Conservation (phyloP, 2,888 invertebrate species). For the Nephrotoma guestfalica region DNA sequence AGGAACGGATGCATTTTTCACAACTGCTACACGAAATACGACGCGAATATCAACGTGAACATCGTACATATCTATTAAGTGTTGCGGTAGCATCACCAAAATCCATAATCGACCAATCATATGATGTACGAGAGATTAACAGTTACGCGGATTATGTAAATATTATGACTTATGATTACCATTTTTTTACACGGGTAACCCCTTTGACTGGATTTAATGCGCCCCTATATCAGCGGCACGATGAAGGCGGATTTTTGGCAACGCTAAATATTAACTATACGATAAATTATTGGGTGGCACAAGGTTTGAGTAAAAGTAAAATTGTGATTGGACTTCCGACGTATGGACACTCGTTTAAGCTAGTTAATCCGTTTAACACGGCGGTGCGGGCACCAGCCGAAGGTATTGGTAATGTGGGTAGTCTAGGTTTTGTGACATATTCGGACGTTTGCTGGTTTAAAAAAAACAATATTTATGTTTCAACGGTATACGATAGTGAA, state of each 20-base stretch:
- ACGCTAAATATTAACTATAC: constrained; percentile 73
- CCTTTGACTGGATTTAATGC: constrained; percentile 79
- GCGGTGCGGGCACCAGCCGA: constrained; percentile 54
- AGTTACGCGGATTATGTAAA: constrained; percentile 73
- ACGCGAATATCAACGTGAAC: constrained; percentile 44
- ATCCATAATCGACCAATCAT: constrained; percentile 57
- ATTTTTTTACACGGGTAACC: constrained; percentile 56
- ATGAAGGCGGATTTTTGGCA: constrained; percentile 47
- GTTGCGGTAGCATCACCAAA: constrained; percentile 69
- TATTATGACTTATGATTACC: constrained; percentile 87
- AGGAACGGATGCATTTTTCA: constrained; percentile 57
- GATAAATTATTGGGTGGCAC: constrained; percentile 55
- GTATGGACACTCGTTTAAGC: constrained; percentile 69
- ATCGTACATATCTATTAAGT: constrained; percentile 46
- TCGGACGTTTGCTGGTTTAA: constrained; percentile 54
- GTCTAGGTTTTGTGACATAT: constrained; percentile 55
- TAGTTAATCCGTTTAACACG: constrained; percentile 52
- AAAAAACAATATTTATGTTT: constrained; percentile 33
- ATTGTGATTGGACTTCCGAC: constrained; percentile 76
- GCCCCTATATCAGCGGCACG: constrained; percentile 49
- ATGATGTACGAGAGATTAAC: constrained; percentile 63
- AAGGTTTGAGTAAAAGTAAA: constrained; percentile 63
- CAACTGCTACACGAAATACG: constrained; percentile 60
- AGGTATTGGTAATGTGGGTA: constrained; percentile 52
- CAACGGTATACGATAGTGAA: constrained; percentile 45